Percentiles rank a stretch among this genome's conserved stretches.
These are phyloP conservation scores for Sweltsa coloradensis DNA, from an alignment of 1,140 invertebrate genomes.

Conservation along the genomic window DNA sequence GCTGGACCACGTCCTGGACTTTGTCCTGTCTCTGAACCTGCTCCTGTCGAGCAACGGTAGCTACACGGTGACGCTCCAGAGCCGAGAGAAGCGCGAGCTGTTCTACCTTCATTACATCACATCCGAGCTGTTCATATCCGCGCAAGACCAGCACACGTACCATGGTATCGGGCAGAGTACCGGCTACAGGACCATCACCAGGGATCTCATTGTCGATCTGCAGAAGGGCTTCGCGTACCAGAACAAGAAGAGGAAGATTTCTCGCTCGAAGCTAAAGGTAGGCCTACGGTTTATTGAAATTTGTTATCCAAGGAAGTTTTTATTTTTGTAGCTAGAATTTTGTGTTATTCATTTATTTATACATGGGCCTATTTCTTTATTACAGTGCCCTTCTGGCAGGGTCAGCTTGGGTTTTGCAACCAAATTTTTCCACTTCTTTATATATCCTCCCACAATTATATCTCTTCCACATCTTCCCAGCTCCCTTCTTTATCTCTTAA, in stretches of 20 bases:
- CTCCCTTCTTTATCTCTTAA: too few species aligned
- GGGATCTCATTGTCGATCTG: slow-evolving; percentile 83
- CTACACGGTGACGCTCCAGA: slow-evolving; percentile 62
- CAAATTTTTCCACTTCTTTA: too few species aligned
- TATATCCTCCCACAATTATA: too few species aligned
- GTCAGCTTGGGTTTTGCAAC: too few species aligned
- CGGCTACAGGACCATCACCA: slow-evolving; percentile 69
- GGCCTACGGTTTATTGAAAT: too few species aligned
- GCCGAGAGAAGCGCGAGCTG: slow-evolving; percentile 58
- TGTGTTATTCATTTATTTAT: too few species aligned
- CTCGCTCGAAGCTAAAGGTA: slow-evolving; percentile 64
- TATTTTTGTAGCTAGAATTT: too few species aligned
- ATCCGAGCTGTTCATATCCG: slow-evolving; percentile 54
- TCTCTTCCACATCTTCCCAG: too few species aligned
- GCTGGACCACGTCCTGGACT: slow-evolving; percentile 58
- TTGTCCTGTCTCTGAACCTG: slow-evolving; percentile 66
- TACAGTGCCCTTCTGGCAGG: too few species aligned
- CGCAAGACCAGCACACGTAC: slow-evolving; percentile 67
- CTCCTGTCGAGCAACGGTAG: slow-evolving; percentile 59
- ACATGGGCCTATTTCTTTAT: too few species aligned
- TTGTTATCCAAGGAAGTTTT: too few species aligned
- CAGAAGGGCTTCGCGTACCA: slow-evolving; percentile 67
- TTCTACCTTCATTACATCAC: slow-evolving; percentile 77
- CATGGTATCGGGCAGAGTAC: slow-evolving; percentile 60
- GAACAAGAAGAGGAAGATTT: slow-evolving; percentile 54